Evolutionary conservation across 2,113 vertebrate genomes (phyloP).

Genomic region (Dendrocopos noguchii): DNA sequence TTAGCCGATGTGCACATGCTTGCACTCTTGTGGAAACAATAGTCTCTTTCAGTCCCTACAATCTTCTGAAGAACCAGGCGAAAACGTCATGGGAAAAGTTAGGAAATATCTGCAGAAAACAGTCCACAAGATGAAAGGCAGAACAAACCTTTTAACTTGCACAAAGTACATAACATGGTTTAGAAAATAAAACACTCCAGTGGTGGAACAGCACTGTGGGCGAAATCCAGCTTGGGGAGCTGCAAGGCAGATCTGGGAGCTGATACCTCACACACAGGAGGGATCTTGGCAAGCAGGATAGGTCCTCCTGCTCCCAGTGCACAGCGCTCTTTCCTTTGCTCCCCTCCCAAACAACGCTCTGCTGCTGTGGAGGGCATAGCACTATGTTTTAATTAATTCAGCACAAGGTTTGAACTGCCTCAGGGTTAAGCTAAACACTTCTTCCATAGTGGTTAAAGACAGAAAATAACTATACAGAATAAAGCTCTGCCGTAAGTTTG

Average conservation of each 20-base stretch:
- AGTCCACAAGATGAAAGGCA: constrained; percentile 71
- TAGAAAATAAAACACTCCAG: background rate
- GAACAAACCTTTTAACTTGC: constrained; percentile 64
- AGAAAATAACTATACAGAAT: background rate
- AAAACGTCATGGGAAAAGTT: constrained; percentile 81
- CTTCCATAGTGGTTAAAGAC: background rate
- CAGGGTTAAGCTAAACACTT: constrained; percentile 5
- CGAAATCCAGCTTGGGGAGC: background rate
- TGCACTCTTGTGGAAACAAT: constrained; percentile 74
- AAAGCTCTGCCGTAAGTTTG: background rate
- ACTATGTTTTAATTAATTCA: constrained; percentile 28
- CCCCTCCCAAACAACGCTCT: background rate
- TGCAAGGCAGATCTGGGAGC: background rate
- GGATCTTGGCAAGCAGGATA: background rate
- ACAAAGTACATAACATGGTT: constrained; percentile 4
- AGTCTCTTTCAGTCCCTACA: constrained; percentile 75
- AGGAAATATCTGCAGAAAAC: constrained; percentile 78
- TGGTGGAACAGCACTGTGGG: background rate
- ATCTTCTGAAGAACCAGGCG: constrained; percentile 72
- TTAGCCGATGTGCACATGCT: constrained; percentile 60
- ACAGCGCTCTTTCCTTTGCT: background rate
- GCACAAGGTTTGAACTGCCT: background rate
- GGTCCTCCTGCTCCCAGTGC: background rate
- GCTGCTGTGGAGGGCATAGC: background rate
- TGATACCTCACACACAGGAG: background rate